Evolutionary conservation across 2,113 vertebrate species (phyloP).

Genomic region (Oreochromis niloticus): DNA sequence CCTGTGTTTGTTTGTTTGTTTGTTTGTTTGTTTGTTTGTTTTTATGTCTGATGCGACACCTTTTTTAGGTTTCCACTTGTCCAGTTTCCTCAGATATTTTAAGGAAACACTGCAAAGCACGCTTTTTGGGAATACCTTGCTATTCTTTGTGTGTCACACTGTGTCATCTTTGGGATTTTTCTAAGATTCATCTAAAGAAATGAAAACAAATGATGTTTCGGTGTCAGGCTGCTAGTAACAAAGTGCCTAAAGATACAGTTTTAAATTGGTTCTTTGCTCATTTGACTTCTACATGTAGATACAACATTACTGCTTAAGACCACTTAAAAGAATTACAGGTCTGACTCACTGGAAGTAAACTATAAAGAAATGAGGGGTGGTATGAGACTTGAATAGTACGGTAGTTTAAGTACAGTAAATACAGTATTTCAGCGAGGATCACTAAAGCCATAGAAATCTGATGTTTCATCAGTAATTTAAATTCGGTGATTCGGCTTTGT

Average conservation of each 20-base stretch:
- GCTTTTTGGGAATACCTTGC: neutral
- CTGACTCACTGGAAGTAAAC: neutral
- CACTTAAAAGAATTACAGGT: neutral
- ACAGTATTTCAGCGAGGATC: neutral
- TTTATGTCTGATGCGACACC: no score
- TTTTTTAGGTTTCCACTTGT: no score
- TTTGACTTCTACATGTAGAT: neutral
- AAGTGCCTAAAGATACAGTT: neutral
- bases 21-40: neutral
- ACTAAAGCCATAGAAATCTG: no score
- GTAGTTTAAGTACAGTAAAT: neutral
- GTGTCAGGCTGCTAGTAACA: neutral
- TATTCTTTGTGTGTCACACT: neutral
- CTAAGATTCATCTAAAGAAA: neutral
- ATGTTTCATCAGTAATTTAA: no score
- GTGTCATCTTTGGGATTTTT: neutral
- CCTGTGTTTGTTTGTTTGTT: neutral
- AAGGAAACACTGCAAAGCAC: no score
- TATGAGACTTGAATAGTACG: neutral
- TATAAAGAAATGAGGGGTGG: neutral
- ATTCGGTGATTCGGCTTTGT: no score
- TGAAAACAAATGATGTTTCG: neutral
- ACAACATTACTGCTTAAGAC: neutral
- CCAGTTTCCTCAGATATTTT: no score
- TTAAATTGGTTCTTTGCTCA: neutral